A percentile compares a stretch with the other conserved stretches of the same genome.
These are phyloP conservation scores for Euwallacea fornicatus DNA, from an alignment of 1,140 invertebrate genomes.

Conservation along the genomic window DNA sequence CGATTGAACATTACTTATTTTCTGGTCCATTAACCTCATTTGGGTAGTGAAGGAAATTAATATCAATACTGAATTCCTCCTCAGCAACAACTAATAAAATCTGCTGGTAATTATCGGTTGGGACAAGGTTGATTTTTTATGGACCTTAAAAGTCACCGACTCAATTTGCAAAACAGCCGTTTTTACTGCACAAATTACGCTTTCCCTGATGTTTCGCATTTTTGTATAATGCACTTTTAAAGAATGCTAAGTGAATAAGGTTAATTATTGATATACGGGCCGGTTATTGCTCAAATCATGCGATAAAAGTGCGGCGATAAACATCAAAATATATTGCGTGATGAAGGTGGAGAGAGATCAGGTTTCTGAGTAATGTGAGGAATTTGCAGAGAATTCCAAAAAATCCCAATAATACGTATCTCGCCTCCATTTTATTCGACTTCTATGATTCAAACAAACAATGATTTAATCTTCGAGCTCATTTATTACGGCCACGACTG, in stretches of 20 bases:
- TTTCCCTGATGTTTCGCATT: conserved; percentile 1
- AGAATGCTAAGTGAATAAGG: conserved; percentile 6
- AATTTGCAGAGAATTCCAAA: too few relatives aligned
- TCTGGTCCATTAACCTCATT: too few relatives aligned
- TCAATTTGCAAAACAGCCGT: conserved; percentile 13
- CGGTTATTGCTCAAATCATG: background rate
- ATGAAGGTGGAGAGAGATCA: too few relatives aligned
- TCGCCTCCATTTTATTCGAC: too few relatives aligned
- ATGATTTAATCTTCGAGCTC: too few relatives aligned
- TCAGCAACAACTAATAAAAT: conserved; percentile 10
- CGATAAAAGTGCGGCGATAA: background rate
- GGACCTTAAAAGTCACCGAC: conserved; percentile 8
- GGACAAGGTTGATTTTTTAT: conserved; percentile 12
- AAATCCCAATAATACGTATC: too few relatives aligned
- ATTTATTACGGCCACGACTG: too few relatives aligned
- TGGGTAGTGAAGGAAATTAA: background rate
- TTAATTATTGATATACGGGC: conserved; percentile 9
- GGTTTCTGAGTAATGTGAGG: too few relatives aligned
- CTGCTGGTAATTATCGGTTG: conserved; percentile 9
- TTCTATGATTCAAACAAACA: too few relatives aligned
- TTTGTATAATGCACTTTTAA: conserved; percentile 1
- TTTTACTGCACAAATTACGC: conserved; percentile 8
- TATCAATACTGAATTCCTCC: background rate
- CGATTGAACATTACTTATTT: background rate
- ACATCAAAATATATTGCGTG: too few relatives aligned